A percentile compares a stretch with the other conserved stretches of the same genome.
These are phyloP conservation scores for Drosophila repletoides DNA, from an alignment of 1,140 invertebrate genomes.

Conservation along the genomic window DNA sequence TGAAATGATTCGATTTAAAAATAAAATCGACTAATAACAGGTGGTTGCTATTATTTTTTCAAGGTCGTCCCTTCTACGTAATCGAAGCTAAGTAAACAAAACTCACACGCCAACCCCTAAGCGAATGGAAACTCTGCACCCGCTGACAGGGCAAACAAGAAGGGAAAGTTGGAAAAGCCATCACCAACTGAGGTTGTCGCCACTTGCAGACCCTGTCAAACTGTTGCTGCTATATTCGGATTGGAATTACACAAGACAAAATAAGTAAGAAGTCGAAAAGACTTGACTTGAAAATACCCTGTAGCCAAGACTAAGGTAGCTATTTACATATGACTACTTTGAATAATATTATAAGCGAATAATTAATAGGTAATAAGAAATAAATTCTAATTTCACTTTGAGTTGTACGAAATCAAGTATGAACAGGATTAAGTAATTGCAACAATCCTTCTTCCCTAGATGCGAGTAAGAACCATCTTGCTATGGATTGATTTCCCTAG, in stretches of 20 bases:
- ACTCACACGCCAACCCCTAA: not conserved
- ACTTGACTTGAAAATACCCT: not conserved
- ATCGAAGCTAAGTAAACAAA: constrained; percentile 19
- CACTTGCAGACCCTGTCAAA: not conserved
- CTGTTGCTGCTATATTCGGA: constrained; percentile 1
- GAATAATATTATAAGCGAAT: no score
- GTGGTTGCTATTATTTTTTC: not conserved
- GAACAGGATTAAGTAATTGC: no score
- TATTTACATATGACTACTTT: no score
- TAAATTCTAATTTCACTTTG: no score
- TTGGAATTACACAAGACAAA: not conserved
- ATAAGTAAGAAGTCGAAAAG: not conserved
- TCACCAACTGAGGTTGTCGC: not conserved
- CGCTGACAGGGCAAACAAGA: constrained; percentile 28
- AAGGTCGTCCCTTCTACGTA: constrained; percentile 16
- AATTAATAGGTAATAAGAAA: no score
- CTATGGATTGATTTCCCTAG: no score
- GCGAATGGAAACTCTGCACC: not conserved
- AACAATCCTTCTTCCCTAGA: no score
- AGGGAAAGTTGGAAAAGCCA: constrained; percentile 14
- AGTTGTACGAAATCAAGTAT: no score
- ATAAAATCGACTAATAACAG: not conserved
- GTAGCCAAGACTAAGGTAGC: no score
- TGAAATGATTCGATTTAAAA: not conserved
- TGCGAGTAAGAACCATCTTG: no score